A percentile compares a stretch with the other conserved stretches of the same genome.
Conservation (phyloP, 1,140 invertebrate genomes). For the Orius insidiosus region DNA sequence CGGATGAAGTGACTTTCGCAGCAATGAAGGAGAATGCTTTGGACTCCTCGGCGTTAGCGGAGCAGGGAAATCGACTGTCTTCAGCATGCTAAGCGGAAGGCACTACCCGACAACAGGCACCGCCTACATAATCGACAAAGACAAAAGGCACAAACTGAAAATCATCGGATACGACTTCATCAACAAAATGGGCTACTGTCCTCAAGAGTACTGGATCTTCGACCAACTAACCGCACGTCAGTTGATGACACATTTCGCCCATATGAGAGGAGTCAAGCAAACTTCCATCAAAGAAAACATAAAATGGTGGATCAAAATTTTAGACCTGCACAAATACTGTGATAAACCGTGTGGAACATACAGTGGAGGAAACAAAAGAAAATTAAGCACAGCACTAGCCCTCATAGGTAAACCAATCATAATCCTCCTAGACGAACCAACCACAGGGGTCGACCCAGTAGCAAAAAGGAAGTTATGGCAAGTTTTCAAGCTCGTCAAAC, state of each 20-base stretch:
- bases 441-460: constrained; percentile 61
- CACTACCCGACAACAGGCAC: constrained; percentile 16
- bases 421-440: constrained; percentile 74
- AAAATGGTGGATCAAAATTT: constrained; percentile 29
- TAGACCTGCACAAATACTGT: constrained; percentile 17
- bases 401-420: constrained; percentile 76
- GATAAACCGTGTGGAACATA: constrained; percentile 18
- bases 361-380: constrained; percentile 88
- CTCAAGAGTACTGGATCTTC: constrained; percentile 69
- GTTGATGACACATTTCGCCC: constrained; percentile 53
- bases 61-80: constrained; percentile 72
- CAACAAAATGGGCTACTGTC: constrained; percentile 51
- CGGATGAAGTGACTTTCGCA: constrained; percentile 50
- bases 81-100: constrained; percentile 71
- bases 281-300: constrained; percentile 32
- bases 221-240: constrained; percentile 64
- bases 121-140: constrained; percentile 10
- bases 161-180: too few species aligned
- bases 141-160: background rate
- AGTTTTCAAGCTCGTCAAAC: constrained; percentile 42
- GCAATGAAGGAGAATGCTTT: constrained; percentile 67
- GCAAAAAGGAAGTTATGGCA: constrained; percentile 59
- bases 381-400: constrained; percentile 83
- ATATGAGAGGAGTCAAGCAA: constrained; percentile 48
- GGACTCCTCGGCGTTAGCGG: constrained; percentile 78